Evolutionary conservation across 2,888 invertebrate genomes (phyloP), one percentile per base, ranked within the genome.

Genomic region (Lasius platythorax): DNA sequence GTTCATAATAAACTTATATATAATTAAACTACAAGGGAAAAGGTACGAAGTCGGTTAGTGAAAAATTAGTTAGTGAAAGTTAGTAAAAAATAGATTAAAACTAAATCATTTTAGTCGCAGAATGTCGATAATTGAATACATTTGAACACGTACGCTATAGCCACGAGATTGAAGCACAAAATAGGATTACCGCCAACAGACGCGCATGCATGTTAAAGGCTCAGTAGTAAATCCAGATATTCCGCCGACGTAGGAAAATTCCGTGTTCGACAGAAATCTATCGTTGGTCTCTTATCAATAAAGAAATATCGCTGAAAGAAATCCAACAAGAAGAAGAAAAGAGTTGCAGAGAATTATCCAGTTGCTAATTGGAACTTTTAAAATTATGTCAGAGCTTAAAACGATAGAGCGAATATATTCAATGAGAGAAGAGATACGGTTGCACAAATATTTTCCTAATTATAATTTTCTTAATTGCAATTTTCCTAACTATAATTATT

Each of bases 141-240:
- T 58, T 46, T 30, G 46, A 68, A 23, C 11, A 18, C 40, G 18
- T 30, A 12, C 30, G 40, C 75, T 75, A 75, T 53, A 53, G 18
- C 37, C 64, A 30, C n/a, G 53, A 9, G 53, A 83, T 79, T 56
- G 63, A 64, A 70, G 79, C 46, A 33, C 70, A 72, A 83, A 79
- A 79, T 79, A 83, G 79, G 79, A 79, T 79, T 79, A 79, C 33
- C 43, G 8, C 30, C 53, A 63, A 61, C 83, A 43, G 43, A 70
- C 68, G 78, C 68, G 78, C 79, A 53, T 40, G 37, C 50, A 50
- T 33, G 79, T 83, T 66, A 72, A 79, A 78, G 43, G 68, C 43
- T 79, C 70, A 83, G 83, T 83, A 79, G 83, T 83, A 68, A 70
- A 83, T 70, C 64, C 83, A 68, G 70, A 70, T 79, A 83, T 79